Conservation (phyloP, 2,797 vertebrate species). For the Sebastolobus alascanus region DNA sequence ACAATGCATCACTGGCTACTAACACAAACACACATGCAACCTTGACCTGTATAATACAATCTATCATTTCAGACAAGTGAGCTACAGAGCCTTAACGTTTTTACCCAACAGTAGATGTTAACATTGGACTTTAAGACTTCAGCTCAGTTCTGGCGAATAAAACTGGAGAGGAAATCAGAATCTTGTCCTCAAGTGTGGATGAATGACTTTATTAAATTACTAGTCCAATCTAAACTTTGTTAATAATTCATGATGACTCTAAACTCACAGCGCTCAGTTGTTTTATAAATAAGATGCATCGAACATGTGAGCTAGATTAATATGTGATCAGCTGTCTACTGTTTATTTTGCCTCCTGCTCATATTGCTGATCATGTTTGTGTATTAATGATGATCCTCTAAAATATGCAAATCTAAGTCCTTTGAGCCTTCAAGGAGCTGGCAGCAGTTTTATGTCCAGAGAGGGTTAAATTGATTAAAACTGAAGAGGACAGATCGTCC, state of each 20-base stretch:
- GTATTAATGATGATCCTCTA: background rate
- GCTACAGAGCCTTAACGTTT: background rate
- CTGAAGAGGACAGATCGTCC: constrained; percentile 39
- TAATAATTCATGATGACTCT: background rate
- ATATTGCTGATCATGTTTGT: constrained; percentile 9
- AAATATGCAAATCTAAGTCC: constrained; percentile 21
- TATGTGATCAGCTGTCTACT: background rate
- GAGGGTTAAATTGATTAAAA: constrained; percentile 33
- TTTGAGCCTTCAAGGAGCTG: constrained; percentile 2
- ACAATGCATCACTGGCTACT: background rate
- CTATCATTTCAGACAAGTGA: background rate
- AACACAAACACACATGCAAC: background rate
- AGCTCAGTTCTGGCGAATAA: background rate
- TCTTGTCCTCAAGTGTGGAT: background rate
- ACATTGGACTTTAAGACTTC: background rate
- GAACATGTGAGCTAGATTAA: constrained; percentile 4
- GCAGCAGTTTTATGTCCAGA: constrained; percentile 41
- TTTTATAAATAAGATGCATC: background rate
- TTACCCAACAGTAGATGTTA: background rate
- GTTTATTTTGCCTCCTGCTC: background rate
- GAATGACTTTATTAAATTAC: background rate
- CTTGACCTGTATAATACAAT: background rate
- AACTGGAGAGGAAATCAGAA: background rate
- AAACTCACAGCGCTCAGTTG: background rate
- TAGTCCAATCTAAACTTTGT: background rate